phyloP scores from a whole-genome alignment of 2,797 vertebrate genomes.

The Selene dorsalis region DNA sequence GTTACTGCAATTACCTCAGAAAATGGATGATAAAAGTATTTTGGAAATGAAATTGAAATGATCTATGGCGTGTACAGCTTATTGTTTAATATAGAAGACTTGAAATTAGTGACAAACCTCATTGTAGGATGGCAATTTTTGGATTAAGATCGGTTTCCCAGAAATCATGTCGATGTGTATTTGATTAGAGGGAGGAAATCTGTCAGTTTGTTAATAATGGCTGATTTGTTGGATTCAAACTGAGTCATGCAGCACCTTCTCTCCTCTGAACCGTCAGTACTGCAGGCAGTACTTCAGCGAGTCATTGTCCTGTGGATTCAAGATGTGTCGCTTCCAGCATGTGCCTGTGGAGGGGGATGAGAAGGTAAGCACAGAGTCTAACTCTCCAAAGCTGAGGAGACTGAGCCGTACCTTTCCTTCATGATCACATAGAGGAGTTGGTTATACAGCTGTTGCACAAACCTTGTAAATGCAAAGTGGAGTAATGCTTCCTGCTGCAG shows the following conservation, averaged over 20 bases:
- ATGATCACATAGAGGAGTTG: not conserved
- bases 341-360: constrained; percentile 88
- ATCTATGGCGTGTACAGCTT: too few species aligned
- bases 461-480: too few species aligned
- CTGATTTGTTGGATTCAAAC: not conserved
- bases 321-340: constrained; percentile 87
- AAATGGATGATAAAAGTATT: not conserved
- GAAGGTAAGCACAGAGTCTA: constrained; percentile 83
- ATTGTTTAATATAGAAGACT: not conserved
- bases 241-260: not conserved
- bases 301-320: constrained; percentile 82
- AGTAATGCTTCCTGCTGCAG: not conserved
- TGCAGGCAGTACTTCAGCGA: constrained; percentile 91
- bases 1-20: not conserved
- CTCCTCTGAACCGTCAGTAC: constrained; percentile 78
- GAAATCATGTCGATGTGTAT: not conserved
- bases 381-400: not conserved
- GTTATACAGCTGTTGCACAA: not conserved
- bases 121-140: not conserved
- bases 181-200: not conserved
- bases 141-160: not conserved
- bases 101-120: not conserved
- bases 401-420: not conserved
- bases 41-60: not conserved
- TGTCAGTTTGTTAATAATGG: not conserved